Evolutionary conservation across 2,797 vertebrate genomes (phyloP).

Genomic region (Oryzias dopingdopingensis): DNA sequence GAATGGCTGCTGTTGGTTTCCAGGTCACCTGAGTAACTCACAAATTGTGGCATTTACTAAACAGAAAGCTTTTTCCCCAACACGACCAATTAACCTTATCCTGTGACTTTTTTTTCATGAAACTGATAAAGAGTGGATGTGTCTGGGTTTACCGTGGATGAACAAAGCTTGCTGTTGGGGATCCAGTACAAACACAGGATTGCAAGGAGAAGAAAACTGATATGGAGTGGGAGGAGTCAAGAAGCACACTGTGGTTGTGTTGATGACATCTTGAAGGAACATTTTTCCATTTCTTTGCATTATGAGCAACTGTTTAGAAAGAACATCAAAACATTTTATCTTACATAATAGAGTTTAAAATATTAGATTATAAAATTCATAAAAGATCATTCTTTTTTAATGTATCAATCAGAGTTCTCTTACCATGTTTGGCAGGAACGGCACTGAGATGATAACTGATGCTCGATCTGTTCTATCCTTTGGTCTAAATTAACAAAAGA

Average conservation of each 20-base stretch:
- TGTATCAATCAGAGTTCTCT: conserved; percentile 3
- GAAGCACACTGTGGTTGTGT: conserved; percentile 45
- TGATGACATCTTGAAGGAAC: conserved; percentile 53
- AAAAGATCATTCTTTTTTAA: not conserved
- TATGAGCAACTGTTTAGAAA: conserved; percentile 48
- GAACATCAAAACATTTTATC: conserved; percentile 2
- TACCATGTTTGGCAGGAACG: conserved; percentile 62
- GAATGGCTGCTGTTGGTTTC: conserved; percentile 7
- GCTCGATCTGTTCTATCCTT: conserved; percentile 41
- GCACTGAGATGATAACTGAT: conserved; percentile 29
- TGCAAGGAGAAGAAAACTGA: conserved; percentile 44
- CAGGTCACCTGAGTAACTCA: conserved; percentile 48
- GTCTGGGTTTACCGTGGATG: conserved; percentile 55
- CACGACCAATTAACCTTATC: not conserved
- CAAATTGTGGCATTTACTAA: not conserved
- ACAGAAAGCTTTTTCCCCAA: not conserved
- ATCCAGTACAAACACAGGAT: conserved; percentile 56
- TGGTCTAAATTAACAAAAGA: conserved; percentile 32
- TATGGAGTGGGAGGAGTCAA: conserved; percentile 49
- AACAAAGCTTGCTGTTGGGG: conserved; percentile 38
- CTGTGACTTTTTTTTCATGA: not conserved
- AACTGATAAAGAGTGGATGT: not conserved
- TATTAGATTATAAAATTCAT: not conserved
- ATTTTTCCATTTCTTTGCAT: conserved; percentile 64
- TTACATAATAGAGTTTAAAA: not conserved